Evolutionary conservation across 2,797 vertebrate genomes (phyloP).

Genomic region (Acrocephalus scirpaceus): DNA sequence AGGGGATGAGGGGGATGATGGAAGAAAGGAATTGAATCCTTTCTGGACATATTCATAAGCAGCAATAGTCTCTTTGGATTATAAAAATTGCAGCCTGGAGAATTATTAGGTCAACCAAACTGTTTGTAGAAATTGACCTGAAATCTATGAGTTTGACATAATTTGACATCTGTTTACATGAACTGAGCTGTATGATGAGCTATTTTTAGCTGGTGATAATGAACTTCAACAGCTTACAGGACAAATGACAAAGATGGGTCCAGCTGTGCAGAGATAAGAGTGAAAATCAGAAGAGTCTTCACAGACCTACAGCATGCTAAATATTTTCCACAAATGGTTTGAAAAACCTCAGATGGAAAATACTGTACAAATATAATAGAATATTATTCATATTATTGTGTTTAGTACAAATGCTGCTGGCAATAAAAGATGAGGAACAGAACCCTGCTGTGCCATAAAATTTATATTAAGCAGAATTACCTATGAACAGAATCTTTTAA

Average conservation of each 20-base stretch:
- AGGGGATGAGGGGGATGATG: accelerated
- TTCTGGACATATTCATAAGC: neutral
- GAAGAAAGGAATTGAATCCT: neutral
- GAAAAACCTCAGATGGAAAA: neutral
- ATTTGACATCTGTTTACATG: neutral
- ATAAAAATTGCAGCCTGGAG: neutral
- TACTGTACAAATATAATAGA: neutral
- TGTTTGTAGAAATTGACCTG: neutral
- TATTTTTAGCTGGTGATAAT: neutral
- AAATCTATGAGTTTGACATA: neutral
- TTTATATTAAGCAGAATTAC: neutral
- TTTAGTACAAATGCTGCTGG: neutral
- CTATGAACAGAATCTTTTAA: neutral
- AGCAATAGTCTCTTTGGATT: neutral
- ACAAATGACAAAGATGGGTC: neutral
- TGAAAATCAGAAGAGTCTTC: neutral
- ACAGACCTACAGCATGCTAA: neutral
- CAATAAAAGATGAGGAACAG: neutral
- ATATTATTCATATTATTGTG: neutral
- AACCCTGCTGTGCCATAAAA: neutral
- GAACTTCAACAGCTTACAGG: neutral
- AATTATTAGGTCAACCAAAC: neutral
- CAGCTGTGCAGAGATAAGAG: neutral
- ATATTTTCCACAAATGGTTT: neutral
- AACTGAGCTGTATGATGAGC: neutral